Evolutionary conservation across 2,797 vertebrate species (phyloP).

Genomic region (Paedocypris micromegethes): DNA sequence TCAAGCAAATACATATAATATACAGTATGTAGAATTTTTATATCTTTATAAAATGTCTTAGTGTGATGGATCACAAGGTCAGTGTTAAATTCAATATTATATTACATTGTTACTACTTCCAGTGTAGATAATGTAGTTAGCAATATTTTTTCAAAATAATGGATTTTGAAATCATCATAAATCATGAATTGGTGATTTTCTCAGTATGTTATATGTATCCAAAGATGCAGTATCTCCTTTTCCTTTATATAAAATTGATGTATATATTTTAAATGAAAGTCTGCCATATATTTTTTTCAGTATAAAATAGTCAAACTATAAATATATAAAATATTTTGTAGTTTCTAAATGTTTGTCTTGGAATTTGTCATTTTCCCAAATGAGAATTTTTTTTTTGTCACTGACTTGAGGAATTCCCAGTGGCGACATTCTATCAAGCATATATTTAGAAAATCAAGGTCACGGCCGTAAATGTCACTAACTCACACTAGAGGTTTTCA

Average conservation of each 20-base stretch:
- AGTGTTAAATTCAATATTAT: no score
- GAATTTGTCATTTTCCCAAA: not conserved
- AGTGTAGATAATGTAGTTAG: no score
- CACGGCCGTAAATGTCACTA: not conserved
- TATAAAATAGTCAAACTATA: no score
- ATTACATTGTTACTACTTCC: no score
- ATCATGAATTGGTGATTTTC: slow-evolving; percentile 35
- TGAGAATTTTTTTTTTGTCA: not conserved
- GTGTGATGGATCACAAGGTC: no score
- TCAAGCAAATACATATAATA: no score
- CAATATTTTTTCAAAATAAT: no score
- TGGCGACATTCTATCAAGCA: not conserved
- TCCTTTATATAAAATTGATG: slow-evolving; percentile 5
- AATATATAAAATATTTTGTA: not conserved
- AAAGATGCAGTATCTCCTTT: slow-evolving; percentile 44
- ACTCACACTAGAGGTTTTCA: not conserved
- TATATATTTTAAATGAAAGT: no score
- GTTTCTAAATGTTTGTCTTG: not conserved
- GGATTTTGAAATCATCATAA: not conserved
- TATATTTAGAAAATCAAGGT: not conserved
- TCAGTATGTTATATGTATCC: slow-evolving; percentile 28
- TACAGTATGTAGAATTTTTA: no score
- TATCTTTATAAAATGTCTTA: no score
- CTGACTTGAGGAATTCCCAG: not conserved
- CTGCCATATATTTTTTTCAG: no score